Evolutionary conservation across 2,797 vertebrate genomes (phyloP).

Genomic region (Macropus fuliginosus): DNA sequence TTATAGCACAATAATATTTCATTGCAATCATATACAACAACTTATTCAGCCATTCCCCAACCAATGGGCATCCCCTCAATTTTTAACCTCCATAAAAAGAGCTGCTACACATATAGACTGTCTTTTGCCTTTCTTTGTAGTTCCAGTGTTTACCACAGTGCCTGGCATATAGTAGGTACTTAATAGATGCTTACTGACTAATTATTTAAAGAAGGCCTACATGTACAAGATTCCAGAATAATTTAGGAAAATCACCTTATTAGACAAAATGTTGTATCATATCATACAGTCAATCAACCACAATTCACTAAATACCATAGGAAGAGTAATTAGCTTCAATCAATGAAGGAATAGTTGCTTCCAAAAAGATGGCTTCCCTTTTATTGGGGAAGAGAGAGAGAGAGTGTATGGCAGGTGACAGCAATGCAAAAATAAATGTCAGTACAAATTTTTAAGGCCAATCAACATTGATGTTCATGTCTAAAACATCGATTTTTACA

Average conservation of each 20-base stretch:
- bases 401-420: background rate
- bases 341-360: background rate
- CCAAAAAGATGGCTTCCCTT: background rate
- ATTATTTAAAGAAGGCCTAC: background rate
- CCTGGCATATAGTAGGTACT: background rate
- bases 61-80: background rate
- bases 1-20: background rate
- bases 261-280: background rate
- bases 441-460: conserved; percentile 42
- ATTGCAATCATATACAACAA: background rate
- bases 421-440: background rate
- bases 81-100: background rate
- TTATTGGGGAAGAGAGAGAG: background rate
- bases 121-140: background rate
- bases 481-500: conserved; percentile 45
- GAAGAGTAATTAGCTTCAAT: background rate
- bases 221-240: background rate
- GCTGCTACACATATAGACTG: background rate
- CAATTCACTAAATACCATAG: background rate
- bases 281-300: background rate
- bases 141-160: background rate
- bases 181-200: background rate
- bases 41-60: background rate
- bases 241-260: background rate
- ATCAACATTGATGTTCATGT: conserved; percentile 48